These are phyloP conservation scores for Argyresthia albistria DNA, from an alignment of 2,888 invertebrate species.

Conservation along the genomic window DNA sequence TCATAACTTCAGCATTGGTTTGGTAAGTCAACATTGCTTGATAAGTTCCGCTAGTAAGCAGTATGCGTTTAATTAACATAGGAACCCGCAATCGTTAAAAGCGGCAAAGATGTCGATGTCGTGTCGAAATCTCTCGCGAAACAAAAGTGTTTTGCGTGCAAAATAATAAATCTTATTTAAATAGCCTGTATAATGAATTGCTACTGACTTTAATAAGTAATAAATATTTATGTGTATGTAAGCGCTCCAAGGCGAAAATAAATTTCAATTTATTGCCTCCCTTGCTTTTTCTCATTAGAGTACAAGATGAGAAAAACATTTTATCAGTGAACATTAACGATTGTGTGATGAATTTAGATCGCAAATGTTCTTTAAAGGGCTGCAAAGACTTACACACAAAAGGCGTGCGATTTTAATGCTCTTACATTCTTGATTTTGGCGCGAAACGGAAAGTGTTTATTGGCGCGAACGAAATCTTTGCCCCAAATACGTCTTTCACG, in stretches of 20 bases:
- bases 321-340: constrained; percentile 41
- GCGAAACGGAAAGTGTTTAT: constrained; percentile 55
- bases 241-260: constrained; percentile 40
- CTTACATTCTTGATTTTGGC: constrained; percentile 45
- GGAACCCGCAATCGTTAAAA: too few relatives aligned
- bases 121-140: too few relatives aligned
- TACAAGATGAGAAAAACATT: constrained; percentile 43
- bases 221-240: constrained; percentile 47
- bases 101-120: too few relatives aligned
- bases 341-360: constrained; percentile 26
- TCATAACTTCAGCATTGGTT: constrained; percentile 40
- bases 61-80: too few relatives aligned
- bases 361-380: constrained; percentile 32
- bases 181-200: constrained; percentile 46
- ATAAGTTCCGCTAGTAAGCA: constrained; percentile 20
- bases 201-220: constrained; percentile 46
- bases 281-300: constrained; percentile 49
- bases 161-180: constrained; percentile 37
- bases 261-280: constrained; percentile 52
- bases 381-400: constrained; percentile 36
- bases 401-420: constrained; percentile 46
- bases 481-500: constrained; percentile 47
- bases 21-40: constrained; percentile 43
- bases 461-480: constrained; percentile 57
- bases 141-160: background rate